phyloP scores from a whole-genome alignment of 2,888 invertebrate species.

The Cryptus armator region DNA sequence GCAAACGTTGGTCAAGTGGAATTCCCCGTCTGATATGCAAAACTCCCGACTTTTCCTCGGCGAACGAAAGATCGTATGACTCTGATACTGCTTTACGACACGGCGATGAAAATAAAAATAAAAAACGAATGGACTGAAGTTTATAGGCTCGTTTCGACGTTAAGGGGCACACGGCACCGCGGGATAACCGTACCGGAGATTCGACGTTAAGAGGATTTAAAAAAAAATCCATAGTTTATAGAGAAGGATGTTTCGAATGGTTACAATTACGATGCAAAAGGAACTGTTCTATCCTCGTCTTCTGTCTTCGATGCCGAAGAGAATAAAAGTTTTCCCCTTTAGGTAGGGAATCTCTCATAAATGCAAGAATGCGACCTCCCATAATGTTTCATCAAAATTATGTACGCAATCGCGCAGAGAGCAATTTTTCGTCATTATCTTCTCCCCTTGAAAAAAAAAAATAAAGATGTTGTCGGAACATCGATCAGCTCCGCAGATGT shows the following conservation, averaged over 20 bases:
- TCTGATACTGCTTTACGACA: constrained; percentile 38
- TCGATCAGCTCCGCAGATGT: constrained; percentile 43
- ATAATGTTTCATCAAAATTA: not conserved
- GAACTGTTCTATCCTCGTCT: not conserved
- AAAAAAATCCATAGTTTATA: not conserved
- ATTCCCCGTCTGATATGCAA: constrained; percentile 53
- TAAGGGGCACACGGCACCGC: not conserved
- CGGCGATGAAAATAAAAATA: constrained; percentile 21
- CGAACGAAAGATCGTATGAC: constrained; percentile 39
- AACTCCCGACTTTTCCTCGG: constrained; percentile 21
- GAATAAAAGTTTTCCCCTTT: not conserved
- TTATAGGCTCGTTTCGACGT: constrained; percentile 19
- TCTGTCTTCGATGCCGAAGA: not conserved
- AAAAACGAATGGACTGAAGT: not conserved
- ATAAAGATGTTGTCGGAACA: not conserved
- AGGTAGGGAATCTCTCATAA: too few species aligned
- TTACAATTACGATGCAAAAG: not conserved
- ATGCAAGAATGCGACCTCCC: not conserved
- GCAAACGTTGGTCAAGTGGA: constrained; percentile 50
- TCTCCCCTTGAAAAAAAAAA: not conserved
- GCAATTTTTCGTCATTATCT: not conserved
- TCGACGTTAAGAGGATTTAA: not conserved
- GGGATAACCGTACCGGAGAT: not conserved
- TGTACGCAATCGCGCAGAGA: not conserved
- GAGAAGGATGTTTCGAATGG: not conserved